Evolutionary conservation across 1,140 invertebrate species (phyloP).

Genomic region (Micrasema longulum): DNA sequence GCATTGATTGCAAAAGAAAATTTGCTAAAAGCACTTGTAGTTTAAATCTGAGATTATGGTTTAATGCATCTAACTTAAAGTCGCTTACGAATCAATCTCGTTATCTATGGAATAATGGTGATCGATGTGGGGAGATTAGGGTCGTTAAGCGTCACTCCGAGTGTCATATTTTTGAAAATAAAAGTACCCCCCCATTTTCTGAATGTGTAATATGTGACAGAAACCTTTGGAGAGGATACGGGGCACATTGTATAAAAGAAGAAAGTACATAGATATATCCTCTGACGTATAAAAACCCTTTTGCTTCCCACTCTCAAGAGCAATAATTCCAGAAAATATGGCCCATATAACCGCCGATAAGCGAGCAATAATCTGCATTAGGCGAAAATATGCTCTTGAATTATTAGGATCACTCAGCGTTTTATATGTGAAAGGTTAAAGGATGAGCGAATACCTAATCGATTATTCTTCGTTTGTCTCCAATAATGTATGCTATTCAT

Average conservation of each 20-base stretch:
- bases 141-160: constrained; percentile 39
- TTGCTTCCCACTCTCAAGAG: constrained; percentile 47
- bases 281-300: constrained; percentile 37
- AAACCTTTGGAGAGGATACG: constrained; percentile 35
- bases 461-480: neutral
- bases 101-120: constrained; percentile 36
- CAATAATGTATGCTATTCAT: no score
- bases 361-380: constrained; percentile 55
- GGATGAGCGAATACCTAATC: constrained; percentile 8
- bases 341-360: constrained; percentile 54
- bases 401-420: constrained; percentile 50
- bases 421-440: constrained; percentile 27
- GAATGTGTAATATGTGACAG: constrained; percentile 42
- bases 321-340: constrained; percentile 55
- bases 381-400: constrained; percentile 54
- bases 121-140: constrained; percentile 43
- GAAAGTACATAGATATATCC: constrained; percentile 8
- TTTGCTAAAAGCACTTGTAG: no score
- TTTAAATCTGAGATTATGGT: constrained; percentile 13
- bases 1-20: no score
- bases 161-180: constrained; percentile 42
- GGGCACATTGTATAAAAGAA: neutral
- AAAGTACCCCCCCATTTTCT: constrained; percentile 36
- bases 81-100: constrained; percentile 33
- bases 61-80: constrained; percentile 37